phyloP scores from a whole-genome alignment of 2,888 invertebrate species.

The Danaus chrysippus region DNA sequence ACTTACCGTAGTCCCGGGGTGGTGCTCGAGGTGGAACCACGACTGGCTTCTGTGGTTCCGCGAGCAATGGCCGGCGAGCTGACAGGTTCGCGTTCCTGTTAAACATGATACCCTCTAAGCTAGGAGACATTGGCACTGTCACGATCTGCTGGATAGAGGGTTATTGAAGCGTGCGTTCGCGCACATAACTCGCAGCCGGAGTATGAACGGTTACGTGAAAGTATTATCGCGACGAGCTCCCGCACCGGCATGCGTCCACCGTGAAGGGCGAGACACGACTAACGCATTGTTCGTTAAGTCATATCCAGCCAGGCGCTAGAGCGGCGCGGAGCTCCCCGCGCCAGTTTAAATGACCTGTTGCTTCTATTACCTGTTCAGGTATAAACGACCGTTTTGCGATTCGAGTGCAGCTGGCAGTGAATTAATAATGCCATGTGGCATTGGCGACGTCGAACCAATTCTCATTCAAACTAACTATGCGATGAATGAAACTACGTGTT shows the following conservation, averaged over 20 bases:
- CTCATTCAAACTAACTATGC: slow-evolving; percentile 56
- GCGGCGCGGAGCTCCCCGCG: slow-evolving; percentile 56
- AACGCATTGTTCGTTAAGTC: slow-evolving; percentile 34
- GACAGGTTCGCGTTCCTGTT: slow-evolving; percentile 71
- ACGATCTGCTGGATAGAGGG: slow-evolving; percentile 50
- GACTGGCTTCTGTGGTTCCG: slow-evolving; percentile 71
- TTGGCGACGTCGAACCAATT: slow-evolving; percentile 40
- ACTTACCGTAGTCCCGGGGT: slow-evolving; percentile 65
- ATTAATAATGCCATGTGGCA: slow-evolving; percentile 63
- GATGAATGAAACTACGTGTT: slow-evolving; percentile 65
- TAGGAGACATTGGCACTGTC: slow-evolving; percentile 76
- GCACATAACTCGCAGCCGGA: slow-evolving; percentile 65
- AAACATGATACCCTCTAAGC: slow-evolving; percentile 74
- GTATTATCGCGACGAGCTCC: slow-evolving; percentile 42
- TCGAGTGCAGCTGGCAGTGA: slow-evolving; percentile 58
- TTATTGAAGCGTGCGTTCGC: slow-evolving; percentile 62
- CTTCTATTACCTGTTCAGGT: slow-evolving; percentile 75
- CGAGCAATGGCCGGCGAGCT: slow-evolving; percentile 71
- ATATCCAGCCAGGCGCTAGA: slow-evolving; percentile 30
- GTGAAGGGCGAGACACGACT: slow-evolving; percentile 55
- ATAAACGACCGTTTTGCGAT: slow-evolving; percentile 61
- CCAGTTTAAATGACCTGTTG: slow-evolving; percentile 75
- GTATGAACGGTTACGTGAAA: slow-evolving; percentile 49
- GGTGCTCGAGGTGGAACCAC: slow-evolving; percentile 69
- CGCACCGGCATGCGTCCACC: slow-evolving; percentile 41